Evolutionary conservation across 2,113 vertebrate species (phyloP), one percentile per base, ranked within the genome.

Genomic region (Sphaerodactylus townsendi): DNA sequence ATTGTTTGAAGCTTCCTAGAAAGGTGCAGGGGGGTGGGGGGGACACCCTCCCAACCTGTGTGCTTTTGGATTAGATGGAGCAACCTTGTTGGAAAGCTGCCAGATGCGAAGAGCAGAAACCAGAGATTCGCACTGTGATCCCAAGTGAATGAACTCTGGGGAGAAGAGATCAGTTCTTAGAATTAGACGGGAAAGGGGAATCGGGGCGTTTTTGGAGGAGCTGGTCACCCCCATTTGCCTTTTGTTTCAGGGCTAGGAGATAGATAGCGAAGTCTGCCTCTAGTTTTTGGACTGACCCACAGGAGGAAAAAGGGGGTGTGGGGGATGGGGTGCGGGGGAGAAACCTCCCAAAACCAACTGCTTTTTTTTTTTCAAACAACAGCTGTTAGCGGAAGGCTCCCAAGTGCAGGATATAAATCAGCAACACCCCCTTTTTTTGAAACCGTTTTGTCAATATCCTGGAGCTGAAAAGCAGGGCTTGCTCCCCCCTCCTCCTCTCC

Each of bases 301-400:
- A 44, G 69, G 28, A 41, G 28, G 59, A 25, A 23, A 77, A 59
- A 35, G 39, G 9, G 46, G 44, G 25, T n/a, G 39, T 15, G 59
- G n/a, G 33, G 39, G 33, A n/a, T n/a, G n/a, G n/a, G n/a, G n/a
- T n/a, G n/a, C n/a, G n/a, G n/a, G n/a, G n/a, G n/a, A n/a, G n/a
- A n/a, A n/a, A n/a, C n/a, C n/a, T n/a, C n/a, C n/a, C n/a, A n/a
- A n/a, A n/a, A 84, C 77, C 28, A 39, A 84, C 35, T 48, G 70
- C 35, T 70, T 13, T n/a, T n/a, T n/a, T n/a, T n/a, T n/a, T n/a
- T 14, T 39, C 65, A 41, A 71, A 77, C 65, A 62, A 30, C 82
- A 77, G 74, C 82, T 84, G 82, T 77, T 62, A n/a, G 65, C 11
- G 74, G 65, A 77, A 70, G 48, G 48, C 65, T 78, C 65, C 81